phyloP scores from a whole-genome alignment of 2,113 vertebrate species.

The Cairina moschata region DNA sequence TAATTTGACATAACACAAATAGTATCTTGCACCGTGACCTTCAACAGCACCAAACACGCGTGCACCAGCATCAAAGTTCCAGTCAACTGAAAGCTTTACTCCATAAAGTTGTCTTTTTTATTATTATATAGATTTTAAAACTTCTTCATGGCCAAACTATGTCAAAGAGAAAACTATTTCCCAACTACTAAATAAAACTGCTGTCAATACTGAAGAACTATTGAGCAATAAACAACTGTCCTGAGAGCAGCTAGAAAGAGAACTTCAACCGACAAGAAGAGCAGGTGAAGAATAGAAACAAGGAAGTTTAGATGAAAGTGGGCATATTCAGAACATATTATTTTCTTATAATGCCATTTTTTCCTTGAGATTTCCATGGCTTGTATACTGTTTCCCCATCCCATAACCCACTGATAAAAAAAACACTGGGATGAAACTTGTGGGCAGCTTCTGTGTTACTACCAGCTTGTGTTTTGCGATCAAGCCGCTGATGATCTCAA shows the following conservation, averaged over 20 bases:
- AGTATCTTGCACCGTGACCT: accelerated
- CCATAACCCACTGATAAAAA: neutral
- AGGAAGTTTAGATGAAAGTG: neutral
- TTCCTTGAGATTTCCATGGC: neutral
- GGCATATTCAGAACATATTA: neutral
- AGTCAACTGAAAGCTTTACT: neutral
- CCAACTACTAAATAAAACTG: neutral
- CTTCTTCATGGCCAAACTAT: neutral
- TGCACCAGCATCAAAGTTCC: neutral
- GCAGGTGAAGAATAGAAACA: neutral
- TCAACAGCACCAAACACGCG: neutral
- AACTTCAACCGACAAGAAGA: neutral
- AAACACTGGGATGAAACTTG: neutral
- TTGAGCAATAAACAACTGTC: neutral
- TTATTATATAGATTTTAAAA: neutral
- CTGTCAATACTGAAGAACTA: neutral
- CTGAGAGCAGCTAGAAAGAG: neutral
- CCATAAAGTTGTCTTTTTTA: neutral
- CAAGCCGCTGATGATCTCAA: neutral
- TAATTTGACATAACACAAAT: neutral
- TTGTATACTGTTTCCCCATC: neutral
- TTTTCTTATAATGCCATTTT: neutral
- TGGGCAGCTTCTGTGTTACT: neutral
- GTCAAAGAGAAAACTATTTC: neutral
- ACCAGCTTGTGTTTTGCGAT: neutral